These are phyloP conservation scores for Micrasema minimum DNA, from an alignment of 1,140 invertebrate genomes.

Conservation along the genomic window DNA sequence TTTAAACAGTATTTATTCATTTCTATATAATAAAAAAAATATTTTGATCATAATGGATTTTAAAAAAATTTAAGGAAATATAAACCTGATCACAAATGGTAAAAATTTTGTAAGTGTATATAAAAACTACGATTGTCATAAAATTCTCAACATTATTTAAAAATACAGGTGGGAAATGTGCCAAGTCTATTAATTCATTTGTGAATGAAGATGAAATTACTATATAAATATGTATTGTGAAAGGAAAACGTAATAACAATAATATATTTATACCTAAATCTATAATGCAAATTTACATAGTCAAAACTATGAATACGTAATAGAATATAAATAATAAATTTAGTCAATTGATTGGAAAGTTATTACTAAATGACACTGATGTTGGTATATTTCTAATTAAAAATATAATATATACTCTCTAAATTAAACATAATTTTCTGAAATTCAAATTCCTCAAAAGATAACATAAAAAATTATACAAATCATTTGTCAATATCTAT, in stretches of 20 bases:
- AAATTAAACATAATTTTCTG: conserved; percentile 32
- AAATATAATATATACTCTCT: conserved; percentile 36
- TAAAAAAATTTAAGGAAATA: conserved; percentile 48
- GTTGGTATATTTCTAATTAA: conserved; percentile 31
- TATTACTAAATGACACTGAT: conserved; percentile 39
- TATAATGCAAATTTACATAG: conserved; percentile 28
- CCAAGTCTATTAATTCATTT: conserved; percentile 18
- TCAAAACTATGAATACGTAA: conserved; percentile 27
- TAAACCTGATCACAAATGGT: conserved; percentile 52
- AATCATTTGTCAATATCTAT: conserved; percentile 11
- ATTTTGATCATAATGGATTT: conserved; percentile 46
- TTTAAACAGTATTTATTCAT: conserved; percentile 51
- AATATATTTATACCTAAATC: conserved; percentile 36
- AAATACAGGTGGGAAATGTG: conserved; percentile 51
- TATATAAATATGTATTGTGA: not conserved
- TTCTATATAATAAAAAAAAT: conserved; percentile 49
- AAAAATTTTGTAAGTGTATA: conserved; percentile 50
- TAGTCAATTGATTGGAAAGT: conserved; percentile 24
- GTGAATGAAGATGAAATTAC: conserved; percentile 25
- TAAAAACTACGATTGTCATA: conserved; percentile 54
- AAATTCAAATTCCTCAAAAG: conserved; percentile 41
- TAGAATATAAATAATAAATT: conserved; percentile 18
- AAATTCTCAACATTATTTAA: conserved; percentile 50
- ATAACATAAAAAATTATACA: conserved; percentile 28
- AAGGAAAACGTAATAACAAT: conserved; percentile 31